Conservation (phyloP, 2,888 invertebrate genomes). For the Dromius quadrimaculatus region DNA sequence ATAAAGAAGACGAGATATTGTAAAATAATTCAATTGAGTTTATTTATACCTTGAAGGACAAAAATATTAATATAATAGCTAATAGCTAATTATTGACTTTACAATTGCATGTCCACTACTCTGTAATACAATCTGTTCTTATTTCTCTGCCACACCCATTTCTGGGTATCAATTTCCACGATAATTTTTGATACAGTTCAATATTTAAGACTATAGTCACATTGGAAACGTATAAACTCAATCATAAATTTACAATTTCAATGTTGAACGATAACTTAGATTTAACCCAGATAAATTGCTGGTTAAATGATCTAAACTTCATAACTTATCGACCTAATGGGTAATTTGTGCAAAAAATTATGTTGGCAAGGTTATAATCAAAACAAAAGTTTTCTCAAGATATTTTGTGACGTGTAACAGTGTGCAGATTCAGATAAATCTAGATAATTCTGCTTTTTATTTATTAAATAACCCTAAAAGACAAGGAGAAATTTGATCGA, state of each 20-base stretch:
- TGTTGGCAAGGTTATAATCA: constrained; percentile 10
- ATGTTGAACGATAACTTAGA: constrained; percentile 17
- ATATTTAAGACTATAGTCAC: background rate
- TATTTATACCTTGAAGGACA: constrained; percentile 45
- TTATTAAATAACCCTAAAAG: too few relatives aligned
- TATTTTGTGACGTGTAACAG: too few relatives aligned
- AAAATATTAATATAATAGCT: constrained; percentile 34
- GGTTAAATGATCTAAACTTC: background rate
- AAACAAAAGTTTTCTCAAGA: constrained; percentile 28
- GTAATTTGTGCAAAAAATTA: background rate
- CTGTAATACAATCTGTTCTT: constrained; percentile 10
- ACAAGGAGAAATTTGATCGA: too few relatives aligned
- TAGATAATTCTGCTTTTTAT: too few relatives aligned
- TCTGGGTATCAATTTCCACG: constrained; percentile 6
- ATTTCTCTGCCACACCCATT: background rate
- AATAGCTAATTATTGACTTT: constrained; percentile 33
- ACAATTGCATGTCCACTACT: constrained; percentile 19
- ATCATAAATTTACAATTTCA: constrained; percentile 17
- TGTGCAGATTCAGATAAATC: too few relatives aligned
- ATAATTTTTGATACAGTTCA: background rate
- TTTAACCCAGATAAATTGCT: constrained; percentile 25
- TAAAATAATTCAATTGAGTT: constrained; percentile 31
- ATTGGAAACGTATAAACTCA: constrained; percentile 6
- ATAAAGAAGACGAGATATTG: constrained; percentile 8
- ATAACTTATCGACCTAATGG: constrained; percentile 5